Conservation (phyloP, 2,888 invertebrate species). For the Brachypterus glaber region DNA sequence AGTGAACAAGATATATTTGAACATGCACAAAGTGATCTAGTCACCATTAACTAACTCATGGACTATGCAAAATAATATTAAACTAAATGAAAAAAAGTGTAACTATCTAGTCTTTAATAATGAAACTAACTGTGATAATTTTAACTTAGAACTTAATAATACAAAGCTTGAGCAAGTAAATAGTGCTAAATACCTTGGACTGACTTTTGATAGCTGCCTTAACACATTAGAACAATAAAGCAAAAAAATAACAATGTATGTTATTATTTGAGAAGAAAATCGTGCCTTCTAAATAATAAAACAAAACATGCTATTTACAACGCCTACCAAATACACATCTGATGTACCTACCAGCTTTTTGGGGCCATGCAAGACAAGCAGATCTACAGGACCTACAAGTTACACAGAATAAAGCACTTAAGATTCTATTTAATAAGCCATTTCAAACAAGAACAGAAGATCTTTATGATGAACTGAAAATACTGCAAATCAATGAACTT, state of each 20-base stretch:
- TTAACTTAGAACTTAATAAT: neutral
- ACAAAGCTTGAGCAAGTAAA: neutral
- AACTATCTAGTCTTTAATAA: neutral
- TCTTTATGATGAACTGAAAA: neutral
- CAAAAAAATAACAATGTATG: neutral
- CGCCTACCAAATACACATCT: neutral
- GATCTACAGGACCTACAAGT: neutral
- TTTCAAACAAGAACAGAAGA: neutral
- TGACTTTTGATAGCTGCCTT: neutral
- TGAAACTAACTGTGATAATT: neutral
- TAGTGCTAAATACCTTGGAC: neutral
- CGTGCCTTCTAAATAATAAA: neutral
- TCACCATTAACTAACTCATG: neutral
- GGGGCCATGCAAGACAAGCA: neutral
- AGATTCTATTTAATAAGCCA: neutral
- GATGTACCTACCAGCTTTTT: neutral
- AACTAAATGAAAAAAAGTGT: too few relatives aligned
- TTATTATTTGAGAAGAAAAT: neutral
- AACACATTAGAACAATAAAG: neutral
- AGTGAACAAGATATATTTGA: constrained; percentile 4
- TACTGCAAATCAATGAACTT: too few relatives aligned
- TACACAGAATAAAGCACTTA: neutral
- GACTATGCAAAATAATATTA: neutral
- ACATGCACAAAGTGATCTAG: constrained; percentile 2
- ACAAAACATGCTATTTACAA: neutral